Base-by-base conservation (phyloP, 1,140 invertebrate genomes). In the Bombus fervidus region DNA sequence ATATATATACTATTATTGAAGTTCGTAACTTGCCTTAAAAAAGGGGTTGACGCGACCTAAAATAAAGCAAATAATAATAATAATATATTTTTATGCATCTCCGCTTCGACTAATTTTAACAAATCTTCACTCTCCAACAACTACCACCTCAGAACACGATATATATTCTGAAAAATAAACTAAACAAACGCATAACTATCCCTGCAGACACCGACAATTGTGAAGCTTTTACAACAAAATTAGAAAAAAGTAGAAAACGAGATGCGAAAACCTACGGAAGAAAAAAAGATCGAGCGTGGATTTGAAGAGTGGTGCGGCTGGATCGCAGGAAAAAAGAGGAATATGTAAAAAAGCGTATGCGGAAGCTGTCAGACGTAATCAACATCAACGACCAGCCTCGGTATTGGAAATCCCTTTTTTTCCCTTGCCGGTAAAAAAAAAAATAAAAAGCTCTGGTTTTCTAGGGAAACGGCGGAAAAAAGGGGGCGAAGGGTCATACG, bases 291-390 rank as follows among this genome's bases (percentile, higher is more conserved):
- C 31, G 25, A 74, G 53, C 18, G 47, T 72, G 57, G 39, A 81
- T 71, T 64, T 57, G 22, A 37, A 71, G 53, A 39, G 43, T 69
- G n/a, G 53, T 62, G 86, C 73, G 80, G 73, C 71, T 86, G 73
- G 86, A 53, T 72, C 83, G 81, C 83, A 73, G 88, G 66, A 2
- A 73, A 79, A 72, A 62, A 72, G 73, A 69, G 83, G 57, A 86
- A 81, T 66, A 53, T 71, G 72, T 71, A 73, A 71, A 88, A 81
- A 71, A 86, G 86, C 64, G 66, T 84, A 76, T 80, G 87, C 87
- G 91, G 86, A 92, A 91, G 91, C 92, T 92, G 92, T 92, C 92
- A 91, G 85, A 87, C 86, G 88, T 85, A 90, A 90, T 92, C 89
- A 92, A 57, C 86, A 83, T 92, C 87, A 89, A 66, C 57, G 47